Percentiles rank a stretch among this genome's conserved stretches.
Conservation (phyloP, 2,888 invertebrate species). For the Parasteatoda lunata region DNA sequence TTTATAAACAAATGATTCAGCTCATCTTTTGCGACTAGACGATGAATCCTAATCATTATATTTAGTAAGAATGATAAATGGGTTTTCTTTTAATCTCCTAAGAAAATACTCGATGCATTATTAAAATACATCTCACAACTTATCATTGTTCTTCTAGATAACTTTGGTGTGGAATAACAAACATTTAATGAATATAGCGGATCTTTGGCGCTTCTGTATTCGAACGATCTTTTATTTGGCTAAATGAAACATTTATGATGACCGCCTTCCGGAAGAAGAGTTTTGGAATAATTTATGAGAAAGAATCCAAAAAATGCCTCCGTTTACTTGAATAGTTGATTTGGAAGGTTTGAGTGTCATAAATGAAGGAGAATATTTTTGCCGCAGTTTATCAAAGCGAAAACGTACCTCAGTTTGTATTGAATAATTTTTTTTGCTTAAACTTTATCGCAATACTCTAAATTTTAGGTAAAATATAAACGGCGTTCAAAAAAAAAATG, state of each 20-base stretch:
- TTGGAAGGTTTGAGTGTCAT: background rate
- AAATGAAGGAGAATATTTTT: background rate
- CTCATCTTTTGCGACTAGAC: background rate
- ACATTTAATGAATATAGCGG: background rate
- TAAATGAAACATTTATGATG: slow-evolving; percentile 2
- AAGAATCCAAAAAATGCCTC: background rate
- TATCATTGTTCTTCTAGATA: background rate
- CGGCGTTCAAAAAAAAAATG: background rate
- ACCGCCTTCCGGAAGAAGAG: background rate
- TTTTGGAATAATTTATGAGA: slow-evolving; percentile 1
- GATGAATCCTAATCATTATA: background rate
- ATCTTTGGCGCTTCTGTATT: background rate
- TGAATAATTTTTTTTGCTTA: background rate
- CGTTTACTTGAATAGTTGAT: background rate
- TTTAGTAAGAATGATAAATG: background rate
- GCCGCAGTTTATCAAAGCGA: background rate
- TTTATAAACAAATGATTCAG: background rate
- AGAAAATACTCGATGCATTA: slow-evolving; percentile 1
- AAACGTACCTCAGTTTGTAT: too few relatives aligned
- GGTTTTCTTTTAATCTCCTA: background rate
- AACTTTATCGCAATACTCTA: background rate
- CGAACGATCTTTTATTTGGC: background rate
- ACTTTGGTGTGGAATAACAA: background rate
- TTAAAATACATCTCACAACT: background rate
- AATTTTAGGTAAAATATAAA: background rate